Evolutionary conservation across 1,140 invertebrate genomes (phyloP).

Genomic region (Pseudachorutes palmiensis): DNA sequence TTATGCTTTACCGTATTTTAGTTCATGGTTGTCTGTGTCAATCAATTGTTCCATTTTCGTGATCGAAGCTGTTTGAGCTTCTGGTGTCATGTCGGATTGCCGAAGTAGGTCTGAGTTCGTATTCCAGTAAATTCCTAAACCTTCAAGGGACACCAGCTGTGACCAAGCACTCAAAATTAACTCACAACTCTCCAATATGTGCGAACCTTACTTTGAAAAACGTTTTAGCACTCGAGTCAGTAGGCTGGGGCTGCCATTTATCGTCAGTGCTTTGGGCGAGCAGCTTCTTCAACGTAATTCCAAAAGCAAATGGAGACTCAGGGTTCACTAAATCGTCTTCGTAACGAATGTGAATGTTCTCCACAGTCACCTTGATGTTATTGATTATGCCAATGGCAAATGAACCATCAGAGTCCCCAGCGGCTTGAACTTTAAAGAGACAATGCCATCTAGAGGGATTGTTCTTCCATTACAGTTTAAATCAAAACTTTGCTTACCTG

Average conservation of each 20-base stretch:
- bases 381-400: constrained; percentile 61
- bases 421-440: too few species aligned
- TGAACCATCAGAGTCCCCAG: background rate
- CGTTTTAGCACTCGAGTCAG: constrained; percentile 67
- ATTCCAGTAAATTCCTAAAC: constrained; percentile 84
- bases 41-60: background rate
- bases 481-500: too few species aligned
- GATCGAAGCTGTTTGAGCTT: background rate
- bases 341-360: constrained; percentile 87
- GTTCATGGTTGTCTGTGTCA: background rate
- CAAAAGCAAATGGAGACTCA: constrained; percentile 73
- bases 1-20: background rate
- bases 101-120: constrained; percentile 54
- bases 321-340: constrained; percentile 78
- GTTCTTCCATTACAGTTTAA: too few species aligned
- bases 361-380: constrained; percentile 87
- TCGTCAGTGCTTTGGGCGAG: constrained; percentile 75
- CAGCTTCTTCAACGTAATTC: constrained; percentile 73
- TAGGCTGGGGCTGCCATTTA: constrained; percentile 64
- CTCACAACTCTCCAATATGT: background rate
- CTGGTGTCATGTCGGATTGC: background rate
- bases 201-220: constrained; percentile 76
- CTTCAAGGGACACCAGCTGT: constrained; percentile 69
- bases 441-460: too few species aligned
- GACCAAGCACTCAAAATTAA: constrained; percentile 38